phyloP scores from a whole-genome alignment of 2,797 vertebrate species.

The Trachops cirrhosus region DNA sequence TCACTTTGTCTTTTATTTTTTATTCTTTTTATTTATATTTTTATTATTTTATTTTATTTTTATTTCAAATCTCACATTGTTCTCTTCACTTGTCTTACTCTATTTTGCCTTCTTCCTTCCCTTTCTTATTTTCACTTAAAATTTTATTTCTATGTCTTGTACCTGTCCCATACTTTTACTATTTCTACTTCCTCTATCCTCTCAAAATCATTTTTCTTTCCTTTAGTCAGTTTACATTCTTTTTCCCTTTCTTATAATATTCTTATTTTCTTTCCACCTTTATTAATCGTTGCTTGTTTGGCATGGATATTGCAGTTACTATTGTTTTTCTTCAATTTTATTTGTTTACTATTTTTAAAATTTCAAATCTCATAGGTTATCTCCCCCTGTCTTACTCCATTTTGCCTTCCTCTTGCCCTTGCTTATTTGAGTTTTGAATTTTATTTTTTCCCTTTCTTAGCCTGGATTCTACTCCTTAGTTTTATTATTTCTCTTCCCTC shows the following conservation, averaged over 20 bases:
- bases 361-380: neutral
- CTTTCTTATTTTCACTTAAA: neutral
- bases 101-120: neutral
- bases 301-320: neutral
- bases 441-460: neutral
- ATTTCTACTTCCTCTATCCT: neutral
- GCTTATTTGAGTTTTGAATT: neutral
- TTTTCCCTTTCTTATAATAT: neutral
- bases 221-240: neutral
- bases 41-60: too few relatives aligned
- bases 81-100: neutral
- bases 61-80: too few relatives aligned
- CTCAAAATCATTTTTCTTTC: neutral
- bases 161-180: neutral
- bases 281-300: neutral
- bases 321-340: neutral
- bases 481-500: too few relatives aligned
- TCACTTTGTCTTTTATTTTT: too few relatives aligned
- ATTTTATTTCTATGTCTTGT: neutral
- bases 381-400: neutral
- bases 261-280: neutral
- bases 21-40: too few relatives aligned
- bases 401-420: neutral
- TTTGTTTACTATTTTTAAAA: neutral
- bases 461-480: neutral